Evolutionary conservation across 2,888 invertebrate species (phyloP).

Genomic region (Auanema freiburgensis): DNA sequence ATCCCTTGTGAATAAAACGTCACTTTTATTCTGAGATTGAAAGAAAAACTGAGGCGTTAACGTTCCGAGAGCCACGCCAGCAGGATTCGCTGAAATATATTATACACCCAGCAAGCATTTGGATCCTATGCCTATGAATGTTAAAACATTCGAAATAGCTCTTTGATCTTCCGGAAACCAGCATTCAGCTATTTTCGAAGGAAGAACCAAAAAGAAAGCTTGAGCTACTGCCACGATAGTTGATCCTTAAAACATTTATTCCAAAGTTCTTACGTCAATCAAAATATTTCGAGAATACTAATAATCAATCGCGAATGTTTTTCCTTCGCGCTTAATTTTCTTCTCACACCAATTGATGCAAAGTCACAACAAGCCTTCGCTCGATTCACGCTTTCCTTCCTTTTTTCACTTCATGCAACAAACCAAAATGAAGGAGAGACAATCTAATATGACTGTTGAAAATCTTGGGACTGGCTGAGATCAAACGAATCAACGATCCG

Average conservation of each 20-base stretch:
- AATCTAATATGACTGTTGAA: not conserved
- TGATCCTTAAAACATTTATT: conserved; percentile 33
- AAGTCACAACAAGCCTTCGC: not conserved
- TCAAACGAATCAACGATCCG: conserved; percentile 11
- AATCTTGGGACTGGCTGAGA: conserved; percentile 6
- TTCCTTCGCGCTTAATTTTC: not conserved
- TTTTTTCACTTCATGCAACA: not conserved
- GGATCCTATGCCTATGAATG: conserved; percentile 50
- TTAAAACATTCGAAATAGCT: conserved; percentile 59
- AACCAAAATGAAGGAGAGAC: no score
- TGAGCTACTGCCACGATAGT: conserved; percentile 54
- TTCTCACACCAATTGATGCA: not conserved
- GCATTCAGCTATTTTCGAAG: conserved; percentile 58
- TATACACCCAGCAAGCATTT: not conserved
- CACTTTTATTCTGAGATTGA: not conserved
- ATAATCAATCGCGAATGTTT: no score
- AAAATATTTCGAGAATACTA: no score
- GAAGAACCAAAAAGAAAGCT: conserved; percentile 58
- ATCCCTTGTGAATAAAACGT: not conserved
- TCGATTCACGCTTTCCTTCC: not conserved
- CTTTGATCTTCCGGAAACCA: conserved; percentile 61
- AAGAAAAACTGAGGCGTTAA: conserved; percentile 49
- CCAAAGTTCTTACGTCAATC: no score
- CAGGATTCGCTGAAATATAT: conserved; percentile 54
- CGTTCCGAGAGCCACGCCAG: conserved; percentile 58